Evolutionary conservation across 2,797 vertebrate species (phyloP).

Genomic region (Sternarchorhynchus goeldii): DNA sequence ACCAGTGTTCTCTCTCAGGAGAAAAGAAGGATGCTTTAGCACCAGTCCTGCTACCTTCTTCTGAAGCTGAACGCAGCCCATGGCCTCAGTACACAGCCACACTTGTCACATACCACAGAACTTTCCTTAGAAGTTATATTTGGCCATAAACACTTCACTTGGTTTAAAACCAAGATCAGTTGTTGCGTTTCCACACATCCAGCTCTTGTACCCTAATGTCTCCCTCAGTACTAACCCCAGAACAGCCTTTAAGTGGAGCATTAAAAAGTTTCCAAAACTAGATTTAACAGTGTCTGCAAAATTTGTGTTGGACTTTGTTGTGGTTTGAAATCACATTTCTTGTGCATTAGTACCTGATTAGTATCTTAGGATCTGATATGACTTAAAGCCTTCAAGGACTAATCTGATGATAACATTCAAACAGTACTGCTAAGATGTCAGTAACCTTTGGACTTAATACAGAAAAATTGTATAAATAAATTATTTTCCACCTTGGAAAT

Average conservation of each 20-base stretch:
- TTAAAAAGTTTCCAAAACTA: not conserved
- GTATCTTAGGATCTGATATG: slow-evolving; percentile 12
- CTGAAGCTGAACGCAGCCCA: not conserved
- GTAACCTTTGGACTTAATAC: slow-evolving; percentile 18
- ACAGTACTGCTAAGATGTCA: not conserved
- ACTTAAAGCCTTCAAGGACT: not conserved
- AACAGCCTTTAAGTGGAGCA: not conserved
- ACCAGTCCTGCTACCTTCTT: not conserved
- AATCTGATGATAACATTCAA: slow-evolving; percentile 28
- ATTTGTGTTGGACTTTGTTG: not conserved
- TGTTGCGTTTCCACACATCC: too few relatives aligned
- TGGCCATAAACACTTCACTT: too few relatives aligned
- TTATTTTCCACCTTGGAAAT: slow-evolving; percentile 12
- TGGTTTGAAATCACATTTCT: not conserved
- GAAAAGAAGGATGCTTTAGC: not conserved
- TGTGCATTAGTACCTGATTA: not conserved
- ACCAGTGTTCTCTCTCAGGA: not conserved
- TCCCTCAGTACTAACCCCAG: too few relatives aligned
- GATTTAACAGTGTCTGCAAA: not conserved
- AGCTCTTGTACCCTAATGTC: too few relatives aligned
- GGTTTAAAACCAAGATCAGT: too few relatives aligned
- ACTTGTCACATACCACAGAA: not conserved
- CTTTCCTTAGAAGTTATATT: too few relatives aligned
- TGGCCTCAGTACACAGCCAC: not conserved
- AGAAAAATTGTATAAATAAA: not conserved